Percentiles rank a stretch among this genome's conserved stretches.
These are phyloP conservation scores for Thysanoteuthis rhombus DNA, from an alignment of 2,888 invertebrate genomes.

Conservation along the genomic window DNA sequence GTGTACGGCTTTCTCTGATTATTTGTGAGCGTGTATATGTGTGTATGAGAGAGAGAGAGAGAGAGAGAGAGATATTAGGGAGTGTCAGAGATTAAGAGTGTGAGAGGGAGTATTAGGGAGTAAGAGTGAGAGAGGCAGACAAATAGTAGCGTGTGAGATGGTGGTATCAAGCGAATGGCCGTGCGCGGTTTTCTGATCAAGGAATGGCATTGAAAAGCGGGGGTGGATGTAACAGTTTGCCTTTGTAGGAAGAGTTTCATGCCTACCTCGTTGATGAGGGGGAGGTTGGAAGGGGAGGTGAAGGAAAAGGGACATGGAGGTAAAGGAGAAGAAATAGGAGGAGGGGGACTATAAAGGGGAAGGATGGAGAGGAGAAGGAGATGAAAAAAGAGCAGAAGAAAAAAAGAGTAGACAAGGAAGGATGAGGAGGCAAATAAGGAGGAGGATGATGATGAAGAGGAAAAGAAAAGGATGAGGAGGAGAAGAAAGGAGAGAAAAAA, in stretches of 20 bases:
- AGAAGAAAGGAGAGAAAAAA: not conserved
- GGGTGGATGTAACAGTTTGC: not conserved
- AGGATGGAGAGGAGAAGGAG: not conserved
- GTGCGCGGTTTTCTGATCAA: not conserved
- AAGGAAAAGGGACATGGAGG: not conserved
- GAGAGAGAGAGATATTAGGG: not conserved
- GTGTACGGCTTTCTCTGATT: not conserved
- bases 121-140: not conserved
- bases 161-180: not conserved
- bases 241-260: too few species aligned
- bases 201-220: not conserved
- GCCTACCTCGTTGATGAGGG: not conserved
- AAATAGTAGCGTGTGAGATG: not conserved
- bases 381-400: not conserved
- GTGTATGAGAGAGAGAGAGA: not conserved
- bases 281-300: not conserved
- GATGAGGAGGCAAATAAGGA: not conserved
- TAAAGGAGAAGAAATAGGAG: not conserved
- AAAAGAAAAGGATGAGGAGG: too few species aligned
- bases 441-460: too few species aligned
- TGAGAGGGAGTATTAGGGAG: not conserved
- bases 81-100: not conserved
- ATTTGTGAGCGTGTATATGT: too few species aligned
- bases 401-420: not conserved
- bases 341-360: not conserved